Evolutionary conservation across 2,888 invertebrate species (phyloP), one percentile per base, ranked within the genome.

Genomic region (Diloba caeruleocephala): DNA sequence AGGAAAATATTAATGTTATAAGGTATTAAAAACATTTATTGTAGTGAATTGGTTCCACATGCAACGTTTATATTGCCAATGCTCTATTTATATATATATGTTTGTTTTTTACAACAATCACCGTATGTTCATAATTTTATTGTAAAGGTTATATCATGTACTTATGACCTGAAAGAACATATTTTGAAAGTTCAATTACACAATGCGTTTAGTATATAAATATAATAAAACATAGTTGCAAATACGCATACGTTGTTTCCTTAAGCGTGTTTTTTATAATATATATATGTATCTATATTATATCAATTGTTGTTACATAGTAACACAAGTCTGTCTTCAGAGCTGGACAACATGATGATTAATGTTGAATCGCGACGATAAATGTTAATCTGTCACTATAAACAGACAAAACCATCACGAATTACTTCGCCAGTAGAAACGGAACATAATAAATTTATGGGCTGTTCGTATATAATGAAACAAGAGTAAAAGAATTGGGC

Each of bases 131-230:
- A 25, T 43, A 39, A 36, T 49, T 9, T 31, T 37, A 37, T 43
- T 36, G 3, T 62, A 48, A n/a, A 53, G 26, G 23, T 52, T 39
- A 50, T 49, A 38, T 34, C 41, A 44, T 37, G 31, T n/a, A n/a
- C n/a, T 7, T 7, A 21, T 68, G 32, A 58, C 34, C 13, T 33
- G 32, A 43, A 13, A 49, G 34, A 32, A 46, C 21, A 21, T 21
- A 45, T 61, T 58, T 52, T 36, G 36, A 45, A 43, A 57, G 54
- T 55, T 55, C 41, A 56, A 43, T 58, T 48, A 38, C 36, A 59
- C 37, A 34, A 48, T 44, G 33, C 13, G 36, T 43, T 52, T 52
- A 43, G 28, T 44, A 31, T 28, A 26, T 38, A 39, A 36, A 38
- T 44, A 60, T 41, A 64, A 65, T 51, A 56, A 36, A 34, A 36